Evolutionary conservation across 1,140 invertebrate species (phyloP).

Genomic region (Berghia stephanieae): DNA sequence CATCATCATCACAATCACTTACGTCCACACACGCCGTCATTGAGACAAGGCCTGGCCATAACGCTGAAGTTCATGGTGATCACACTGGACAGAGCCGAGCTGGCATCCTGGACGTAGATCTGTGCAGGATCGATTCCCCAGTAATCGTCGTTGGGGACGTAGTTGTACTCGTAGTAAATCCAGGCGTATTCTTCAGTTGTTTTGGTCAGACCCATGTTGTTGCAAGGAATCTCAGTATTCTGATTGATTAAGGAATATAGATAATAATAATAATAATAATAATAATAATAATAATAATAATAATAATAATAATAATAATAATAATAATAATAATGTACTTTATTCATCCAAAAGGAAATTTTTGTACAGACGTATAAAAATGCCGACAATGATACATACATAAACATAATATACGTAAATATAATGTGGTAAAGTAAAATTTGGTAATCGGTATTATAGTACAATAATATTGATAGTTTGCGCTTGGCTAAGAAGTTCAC

Average conservation of each 20-base stretch:
- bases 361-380: no score
- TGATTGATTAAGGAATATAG: not conserved
- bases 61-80: slow-evolving; percentile 36
- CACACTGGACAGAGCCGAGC: slow-evolving; percentile 24
- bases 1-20: slow-evolving; percentile 20
- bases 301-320: no score
- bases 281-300: not conserved
- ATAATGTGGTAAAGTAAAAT: no score
- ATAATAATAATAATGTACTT: no score
- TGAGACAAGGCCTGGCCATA: slow-evolving; percentile 40
- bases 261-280: no score
- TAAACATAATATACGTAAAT: no score
- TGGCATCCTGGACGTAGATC: not conserved
- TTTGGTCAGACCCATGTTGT: not conserved
- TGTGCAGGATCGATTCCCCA: slow-evolving; percentile 12
- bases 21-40: slow-evolving; percentile 38
- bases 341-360: no score
- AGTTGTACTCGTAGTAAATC: not conserved
- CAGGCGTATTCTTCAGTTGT: slow-evolving; percentile 9
- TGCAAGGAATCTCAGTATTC: not conserved
- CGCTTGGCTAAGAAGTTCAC: no score
- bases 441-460: no score
- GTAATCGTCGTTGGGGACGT: slow-evolving; percentile 5
- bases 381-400: no score
- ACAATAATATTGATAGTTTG: no score